Base-by-base conservation (phyloP, 1,140 invertebrate genomes). In the Calosoma granatense region DNA sequence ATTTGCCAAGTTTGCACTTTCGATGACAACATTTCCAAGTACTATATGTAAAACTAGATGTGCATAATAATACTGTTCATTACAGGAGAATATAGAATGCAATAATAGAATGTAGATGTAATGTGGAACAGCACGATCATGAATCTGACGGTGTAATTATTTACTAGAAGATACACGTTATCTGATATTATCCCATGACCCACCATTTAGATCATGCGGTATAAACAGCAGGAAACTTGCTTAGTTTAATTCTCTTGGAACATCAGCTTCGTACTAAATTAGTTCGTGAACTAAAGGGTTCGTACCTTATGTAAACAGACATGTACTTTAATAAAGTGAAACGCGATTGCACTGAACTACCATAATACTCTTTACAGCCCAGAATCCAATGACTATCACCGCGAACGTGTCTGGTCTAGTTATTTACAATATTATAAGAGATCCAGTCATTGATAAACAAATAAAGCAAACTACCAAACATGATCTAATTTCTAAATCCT, bases 201-300 rank as follows among this genome's bases (percentile, higher is more conserved):
- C 17, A 47, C 41, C n/a, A 17, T 9, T 12, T 17, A 47, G 41
- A 47, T 47, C 41, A 11, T 12, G 41, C 41, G 41, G 41, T 47
- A 17, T 47, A 47, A 47, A 47, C 41, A 47, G 41, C 41, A 47
- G 15, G 6, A 17, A 47, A 47, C 41, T 47, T 47, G 41, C 15
- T 17, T 47, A 47, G 41, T 47, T 9, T 47, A 47, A 47, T 47
- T 47, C 41, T 9, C 6, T n/a, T 36, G 15, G 17, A 47, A 47
- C 41, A 47, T 47, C 41, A 47, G 41, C 17, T 47, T 47, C 41
- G 41, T 12, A 47, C 41, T 47, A 47, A 47, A 47, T 47, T 47
- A 47, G 41, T 47, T 47, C 41, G 41, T 9, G 9, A 47, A 47
- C 41, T 47, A 47, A 47, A 47, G 17, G 9, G 41, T 17, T 47